Evolutionary conservation across 2,797 vertebrate species (phyloP).

Genomic region (Craterocephalus amniculus): DNA sequence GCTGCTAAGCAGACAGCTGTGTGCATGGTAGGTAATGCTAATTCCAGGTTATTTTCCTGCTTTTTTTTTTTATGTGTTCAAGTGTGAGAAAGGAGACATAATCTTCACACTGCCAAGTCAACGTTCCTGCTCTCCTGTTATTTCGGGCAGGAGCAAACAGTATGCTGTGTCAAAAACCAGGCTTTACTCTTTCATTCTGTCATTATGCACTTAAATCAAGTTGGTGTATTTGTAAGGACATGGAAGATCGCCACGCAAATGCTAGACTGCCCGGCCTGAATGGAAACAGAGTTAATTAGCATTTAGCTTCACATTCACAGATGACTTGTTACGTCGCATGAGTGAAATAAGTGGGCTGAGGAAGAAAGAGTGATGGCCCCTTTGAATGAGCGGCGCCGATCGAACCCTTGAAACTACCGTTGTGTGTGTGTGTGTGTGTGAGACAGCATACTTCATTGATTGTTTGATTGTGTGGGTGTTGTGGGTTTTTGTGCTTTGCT

Average conservation of each 20-base stretch:
- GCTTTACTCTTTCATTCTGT: slow-evolving; percentile 5
- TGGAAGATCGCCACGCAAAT: neutral
- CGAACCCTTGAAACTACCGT: slow-evolving; percentile 25
- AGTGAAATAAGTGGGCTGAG: slow-evolving; percentile 26
- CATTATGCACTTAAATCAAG: neutral
- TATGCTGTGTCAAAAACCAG: slow-evolving; percentile 13
- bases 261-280: neutral
- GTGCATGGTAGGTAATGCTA: slow-evolving; percentile 61
- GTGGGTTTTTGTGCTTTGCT: slow-evolving; percentile 40
- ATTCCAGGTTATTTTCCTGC: slow-evolving; percentile 15
- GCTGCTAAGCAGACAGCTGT: slow-evolving; percentile 40
- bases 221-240: neutral
- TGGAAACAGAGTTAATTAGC: slow-evolving; percentile 2
- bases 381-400: slow-evolving; percentile 35
- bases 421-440: slow-evolving; percentile 18
- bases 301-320: slow-evolving; percentile 19
- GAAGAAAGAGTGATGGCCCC: slow-evolving; percentile 16
- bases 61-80: neutral
- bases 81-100: slow-evolving; percentile 20
- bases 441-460: slow-evolving; percentile 47
- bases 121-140: slow-evolving; percentile 32
- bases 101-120: slow-evolving; percentile 30
- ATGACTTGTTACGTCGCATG: slow-evolving; percentile 17
- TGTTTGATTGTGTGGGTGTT: slow-evolving; percentile 52
- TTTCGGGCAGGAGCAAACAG: slow-evolving; percentile 4